These are phyloP conservation scores for Drosophila oshimai DNA, from an alignment of 1,140 invertebrate species.

Conservation along the genomic window DNA sequence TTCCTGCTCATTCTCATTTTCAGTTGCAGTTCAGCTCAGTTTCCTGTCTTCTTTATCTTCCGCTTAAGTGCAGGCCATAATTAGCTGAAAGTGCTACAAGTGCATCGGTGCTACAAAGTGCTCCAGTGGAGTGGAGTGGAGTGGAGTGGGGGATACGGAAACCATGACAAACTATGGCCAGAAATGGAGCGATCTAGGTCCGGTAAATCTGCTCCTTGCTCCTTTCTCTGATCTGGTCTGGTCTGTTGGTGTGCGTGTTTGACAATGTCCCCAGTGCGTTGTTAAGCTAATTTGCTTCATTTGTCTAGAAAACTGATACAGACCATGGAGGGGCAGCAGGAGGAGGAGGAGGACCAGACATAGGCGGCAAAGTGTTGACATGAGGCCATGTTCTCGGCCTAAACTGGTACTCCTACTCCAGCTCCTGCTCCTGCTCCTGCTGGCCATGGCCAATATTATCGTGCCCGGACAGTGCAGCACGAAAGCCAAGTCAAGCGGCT, in stretches of 20 bases:
- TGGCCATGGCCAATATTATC: slow-evolving; percentile 55
- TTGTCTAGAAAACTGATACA: slow-evolving; percentile 76
- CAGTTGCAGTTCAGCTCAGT: background rate
- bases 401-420: background rate
- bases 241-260: slow-evolving; percentile 30
- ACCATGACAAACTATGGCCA: slow-evolving; percentile 20
- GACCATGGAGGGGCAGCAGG: background rate
- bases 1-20: slow-evolving; percentile 1
- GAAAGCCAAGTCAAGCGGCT: slow-evolving; percentile 59
- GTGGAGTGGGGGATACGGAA: background rate
- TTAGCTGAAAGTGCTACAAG: slow-evolving; percentile 67
- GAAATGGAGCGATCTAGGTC: slow-evolving; percentile 29
- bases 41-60: slow-evolving; percentile 2
- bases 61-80: slow-evolving; percentile 39
- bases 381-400: slow-evolving; percentile 62
- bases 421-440: background rate
- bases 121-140: background rate
- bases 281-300: slow-evolving; percentile 81
- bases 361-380: slow-evolving; percentile 66
- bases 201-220: slow-evolving; percentile 19
- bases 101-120: slow-evolving; percentile 41
- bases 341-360: background rate
- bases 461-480: slow-evolving; percentile 48
- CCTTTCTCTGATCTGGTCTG: background rate
- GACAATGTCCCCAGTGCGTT: slow-evolving; percentile 70